Percentiles rank a stretch among this genome's conserved stretches.
phyloP scores from a whole-genome alignment of 2,888 invertebrate genomes.

The Drosophila vallismaia region DNA sequence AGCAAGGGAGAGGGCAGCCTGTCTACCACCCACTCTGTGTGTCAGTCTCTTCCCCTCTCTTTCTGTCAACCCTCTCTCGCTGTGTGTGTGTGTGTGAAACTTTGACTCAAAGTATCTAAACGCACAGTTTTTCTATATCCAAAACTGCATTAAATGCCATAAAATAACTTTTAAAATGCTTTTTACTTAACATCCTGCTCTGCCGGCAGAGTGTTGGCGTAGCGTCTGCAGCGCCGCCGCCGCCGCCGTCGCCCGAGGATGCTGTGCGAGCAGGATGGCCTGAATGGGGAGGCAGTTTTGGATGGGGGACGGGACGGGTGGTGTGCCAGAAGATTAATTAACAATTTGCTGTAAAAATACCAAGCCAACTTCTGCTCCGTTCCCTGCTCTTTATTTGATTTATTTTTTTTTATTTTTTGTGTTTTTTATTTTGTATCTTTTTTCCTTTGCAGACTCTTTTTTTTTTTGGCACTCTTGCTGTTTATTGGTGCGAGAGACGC shows the following conservation, averaged over 20 bases:
- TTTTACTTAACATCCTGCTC: conserved; percentile 77
- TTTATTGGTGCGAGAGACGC: conserved; percentile 75
- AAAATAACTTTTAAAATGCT: conserved; percentile 82
- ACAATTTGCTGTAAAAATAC: conserved; percentile 74
- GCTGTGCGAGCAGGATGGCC: conserved; percentile 22
- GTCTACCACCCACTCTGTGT: conserved; percentile 10
- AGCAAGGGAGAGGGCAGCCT: conserved; percentile 22
- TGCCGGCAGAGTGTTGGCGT: conserved; percentile 16
- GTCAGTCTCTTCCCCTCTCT: too few species aligned
- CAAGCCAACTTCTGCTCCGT: conserved; percentile 9
- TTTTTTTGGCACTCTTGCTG: conserved; percentile 70
- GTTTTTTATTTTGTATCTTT: too few species aligned
- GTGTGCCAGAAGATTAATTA: conserved; percentile 77
- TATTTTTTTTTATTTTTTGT: conserved; percentile 7
- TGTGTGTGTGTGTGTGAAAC: conserved; percentile 48
- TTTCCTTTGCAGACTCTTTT: neutral
- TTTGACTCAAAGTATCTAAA: conserved; percentile 79
- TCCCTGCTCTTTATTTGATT: conserved; percentile 12
- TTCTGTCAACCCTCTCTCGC: too few species aligned
- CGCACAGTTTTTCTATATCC: conserved; percentile 77
- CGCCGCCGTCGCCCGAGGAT: conserved; percentile 23
- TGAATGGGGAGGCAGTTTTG: conserved; percentile 15
- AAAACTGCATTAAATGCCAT: conserved; percentile 82
- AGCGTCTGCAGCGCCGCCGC: too few species aligned
- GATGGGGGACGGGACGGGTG: neutral